Conservation (phyloP, 37 sponge, comb jelly and placozoan genomes). For the Chondrosia reniformis region DNA sequence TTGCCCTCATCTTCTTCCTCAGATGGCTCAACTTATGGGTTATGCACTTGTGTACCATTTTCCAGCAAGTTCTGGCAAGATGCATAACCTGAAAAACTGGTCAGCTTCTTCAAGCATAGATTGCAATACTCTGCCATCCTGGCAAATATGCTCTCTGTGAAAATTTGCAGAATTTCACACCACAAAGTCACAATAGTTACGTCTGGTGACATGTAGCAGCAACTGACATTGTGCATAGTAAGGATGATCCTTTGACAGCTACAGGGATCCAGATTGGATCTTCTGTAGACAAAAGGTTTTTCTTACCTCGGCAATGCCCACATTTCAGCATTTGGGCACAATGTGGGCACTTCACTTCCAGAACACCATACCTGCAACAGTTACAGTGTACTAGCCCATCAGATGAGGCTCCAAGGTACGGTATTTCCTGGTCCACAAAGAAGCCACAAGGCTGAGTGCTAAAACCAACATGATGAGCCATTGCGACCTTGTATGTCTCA, state of each 20-base stretch:
- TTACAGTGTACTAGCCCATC: conserved; percentile 22
- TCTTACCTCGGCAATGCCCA: not conserved
- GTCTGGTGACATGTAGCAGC: conserved; percentile 18
- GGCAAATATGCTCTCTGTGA: conserved; percentile 24
- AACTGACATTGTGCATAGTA: conserved; percentile 42
- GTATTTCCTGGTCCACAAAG: not conserved
- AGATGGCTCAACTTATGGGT: not conserved
- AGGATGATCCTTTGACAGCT: not conserved
- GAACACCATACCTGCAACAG: conserved; percentile 31
- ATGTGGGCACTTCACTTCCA: conserved; percentile 29
- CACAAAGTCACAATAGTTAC: conserved; percentile 36
- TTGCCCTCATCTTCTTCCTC: conserved; percentile 33
- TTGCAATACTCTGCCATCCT: conserved; percentile 1
- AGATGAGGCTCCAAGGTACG: conserved; percentile 25
- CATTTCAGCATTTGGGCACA: conserved; percentile 16
- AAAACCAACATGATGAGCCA: not conserved
- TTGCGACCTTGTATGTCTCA: not conserved
- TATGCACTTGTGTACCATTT: conserved; percentile 38
- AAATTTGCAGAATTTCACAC: conserved; percentile 29
- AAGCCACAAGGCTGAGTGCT: not conserved
- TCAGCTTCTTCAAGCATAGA: not conserved
- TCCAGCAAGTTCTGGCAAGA: conserved; percentile 39
- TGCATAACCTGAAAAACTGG: not conserved
- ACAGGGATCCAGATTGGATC: not conserved
- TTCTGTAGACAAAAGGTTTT: conserved; percentile 14